A percentile compares a stretch with the other conserved stretches of the same genome.
phyloP scores from a whole-genome alignment of 30 jellyfish, hydroid and myxozoan genomes.

The Aurelia sp. region DNA sequence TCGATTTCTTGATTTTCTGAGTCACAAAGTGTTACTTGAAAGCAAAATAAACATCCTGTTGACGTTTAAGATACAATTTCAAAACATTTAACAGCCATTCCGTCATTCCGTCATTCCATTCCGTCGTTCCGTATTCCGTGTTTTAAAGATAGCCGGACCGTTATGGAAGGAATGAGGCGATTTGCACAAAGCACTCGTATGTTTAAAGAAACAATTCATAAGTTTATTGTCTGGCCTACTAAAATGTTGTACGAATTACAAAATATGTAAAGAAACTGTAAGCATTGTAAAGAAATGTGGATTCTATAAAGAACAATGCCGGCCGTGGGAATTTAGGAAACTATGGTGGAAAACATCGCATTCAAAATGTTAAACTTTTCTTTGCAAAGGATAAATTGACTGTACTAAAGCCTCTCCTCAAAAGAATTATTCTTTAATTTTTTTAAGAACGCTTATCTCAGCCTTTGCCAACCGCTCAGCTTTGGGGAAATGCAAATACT shows the following conservation, averaged over 20 bases:
- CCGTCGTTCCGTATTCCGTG: too few relatives aligned
- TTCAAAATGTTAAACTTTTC: neutral
- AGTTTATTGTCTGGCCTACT: neutral
- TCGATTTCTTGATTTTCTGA: too few relatives aligned
- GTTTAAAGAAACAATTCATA: neutral
- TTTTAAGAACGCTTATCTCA: too few relatives aligned
- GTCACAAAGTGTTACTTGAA: too few relatives aligned
- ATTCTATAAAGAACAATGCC: neutral
- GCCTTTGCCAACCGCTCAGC: too few relatives aligned
- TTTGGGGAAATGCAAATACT: neutral
- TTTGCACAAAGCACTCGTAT: neutral
- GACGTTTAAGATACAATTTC: too few relatives aligned
- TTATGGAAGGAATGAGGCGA: neutral
- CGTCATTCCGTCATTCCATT: too few relatives aligned
- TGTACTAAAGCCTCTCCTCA: too few relatives aligned
- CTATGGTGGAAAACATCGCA: neutral
- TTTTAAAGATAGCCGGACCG: too few relatives aligned
- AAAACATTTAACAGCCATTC: too few relatives aligned
- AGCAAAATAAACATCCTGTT: too few relatives aligned
- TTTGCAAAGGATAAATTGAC: neutral
- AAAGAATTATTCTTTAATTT: too few relatives aligned
- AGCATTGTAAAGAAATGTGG: neutral
- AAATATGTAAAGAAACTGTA: constrained; percentile 1
- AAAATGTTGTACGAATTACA: neutral
- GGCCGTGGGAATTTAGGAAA: neutral